phyloP scores from a whole-genome alignment of 2,888 invertebrate species.

The Trimorus sp. region DNA sequence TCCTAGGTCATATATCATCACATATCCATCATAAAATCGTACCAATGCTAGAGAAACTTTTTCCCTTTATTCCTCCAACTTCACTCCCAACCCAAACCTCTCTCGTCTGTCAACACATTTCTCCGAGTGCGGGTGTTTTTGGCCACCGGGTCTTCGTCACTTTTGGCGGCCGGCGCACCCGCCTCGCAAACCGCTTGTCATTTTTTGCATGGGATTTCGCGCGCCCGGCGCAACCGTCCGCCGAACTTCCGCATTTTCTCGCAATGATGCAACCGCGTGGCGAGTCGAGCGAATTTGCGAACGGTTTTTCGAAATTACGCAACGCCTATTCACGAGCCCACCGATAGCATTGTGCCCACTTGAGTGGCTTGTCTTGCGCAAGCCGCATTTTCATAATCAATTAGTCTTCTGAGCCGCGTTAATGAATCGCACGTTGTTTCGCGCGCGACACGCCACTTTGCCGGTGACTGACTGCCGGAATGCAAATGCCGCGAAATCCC shows the following conservation, averaged over 20 bases:
- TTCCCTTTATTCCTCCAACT: too few relatives aligned
- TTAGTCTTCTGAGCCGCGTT: too few relatives aligned
- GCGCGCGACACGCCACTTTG: not conserved
- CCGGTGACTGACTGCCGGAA: not conserved
- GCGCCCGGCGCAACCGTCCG: slow-evolving; percentile 8
- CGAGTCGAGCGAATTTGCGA: slow-evolving; percentile 24
- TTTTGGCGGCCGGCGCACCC: slow-evolving; percentile 13
- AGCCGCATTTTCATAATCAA: slow-evolving; percentile 8
- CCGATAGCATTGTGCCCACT: not conserved
- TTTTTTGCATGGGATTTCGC: slow-evolving; percentile 19
- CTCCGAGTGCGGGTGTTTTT: not conserved
- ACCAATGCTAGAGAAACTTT: too few relatives aligned
- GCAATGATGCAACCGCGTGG: slow-evolving; percentile 27
- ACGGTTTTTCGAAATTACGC: slow-evolving; percentile 35
- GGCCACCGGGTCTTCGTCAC: slow-evolving; percentile 2
- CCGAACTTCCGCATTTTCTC: slow-evolving; percentile 44
- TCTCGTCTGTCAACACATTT: not conserved
- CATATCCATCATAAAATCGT: too few relatives aligned
- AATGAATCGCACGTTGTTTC: not conserved
- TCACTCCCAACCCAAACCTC: not conserved
- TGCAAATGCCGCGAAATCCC: too few relatives aligned
- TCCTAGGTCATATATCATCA: too few relatives aligned
- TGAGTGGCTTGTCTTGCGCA: slow-evolving; percentile 7
- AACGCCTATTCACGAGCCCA: slow-evolving; percentile 31
- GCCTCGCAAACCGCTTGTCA: slow-evolving; percentile 17